Conservation (phyloP, 2,888 invertebrate genomes). For the Taphrorychus bicolor region DNA sequence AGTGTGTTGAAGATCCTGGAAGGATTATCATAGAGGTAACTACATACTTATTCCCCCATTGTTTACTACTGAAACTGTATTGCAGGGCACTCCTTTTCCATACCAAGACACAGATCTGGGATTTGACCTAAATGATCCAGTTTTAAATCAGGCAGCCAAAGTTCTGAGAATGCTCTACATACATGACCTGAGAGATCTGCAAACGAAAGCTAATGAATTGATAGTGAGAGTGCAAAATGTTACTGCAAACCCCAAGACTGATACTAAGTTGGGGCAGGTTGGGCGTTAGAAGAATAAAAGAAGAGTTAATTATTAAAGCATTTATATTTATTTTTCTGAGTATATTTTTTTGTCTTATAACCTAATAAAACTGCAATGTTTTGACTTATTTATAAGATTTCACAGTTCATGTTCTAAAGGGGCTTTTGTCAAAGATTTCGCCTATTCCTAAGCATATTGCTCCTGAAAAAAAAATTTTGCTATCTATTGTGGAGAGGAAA, state of each 20-base stretch:
- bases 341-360: background rate
- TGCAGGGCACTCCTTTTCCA: constrained; percentile 72
- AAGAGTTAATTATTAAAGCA: background rate
- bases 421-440: constrained; percentile 55
- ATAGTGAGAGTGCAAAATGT: constrained; percentile 91
- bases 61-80: background rate
- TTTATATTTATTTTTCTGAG: background rate
- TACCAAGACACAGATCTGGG: constrained; percentile 72
- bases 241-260: constrained; percentile 97
- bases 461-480: constrained; percentile 46
- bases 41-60: background rate
- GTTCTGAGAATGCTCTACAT: constrained; percentile 82
- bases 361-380: background rate
- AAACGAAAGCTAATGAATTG: constrained; percentile 93
- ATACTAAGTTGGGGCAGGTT: constrained; percentile 92
- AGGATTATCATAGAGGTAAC: constrained; percentile 57
- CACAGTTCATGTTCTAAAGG: constrained; percentile 46
- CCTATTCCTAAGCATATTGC: constrained; percentile 52
- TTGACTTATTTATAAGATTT: background rate
- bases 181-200: constrained; percentile 83
- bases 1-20: constrained; percentile 65
- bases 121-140: constrained; percentile 70
- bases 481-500: no score
- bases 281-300: constrained; percentile 66
- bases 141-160: constrained; percentile 76